These are phyloP conservation scores for Leiothrix lutea DNA, from an alignment of 2,113 vertebrate genomes.

Conservation along the genomic window DNA sequence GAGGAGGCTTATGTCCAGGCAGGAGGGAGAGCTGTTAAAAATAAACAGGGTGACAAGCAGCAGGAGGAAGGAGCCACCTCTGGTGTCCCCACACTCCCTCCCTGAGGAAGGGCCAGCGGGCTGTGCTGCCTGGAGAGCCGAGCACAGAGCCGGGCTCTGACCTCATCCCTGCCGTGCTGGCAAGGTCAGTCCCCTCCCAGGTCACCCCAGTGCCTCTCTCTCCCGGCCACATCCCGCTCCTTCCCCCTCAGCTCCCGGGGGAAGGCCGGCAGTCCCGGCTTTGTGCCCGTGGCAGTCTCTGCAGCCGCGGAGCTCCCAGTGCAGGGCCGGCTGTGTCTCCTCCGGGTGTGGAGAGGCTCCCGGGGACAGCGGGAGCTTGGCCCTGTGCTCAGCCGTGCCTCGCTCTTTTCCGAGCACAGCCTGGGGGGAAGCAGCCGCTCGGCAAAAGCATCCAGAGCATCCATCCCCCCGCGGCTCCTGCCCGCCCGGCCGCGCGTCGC, in stretches of 20 bases:
- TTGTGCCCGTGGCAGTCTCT: background rate
- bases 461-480: background rate
- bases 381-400: background rate
- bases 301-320: rapidly evolving
- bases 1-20: background rate
- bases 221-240: background rate
- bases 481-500: rapidly evolving
- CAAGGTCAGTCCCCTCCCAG: background rate
- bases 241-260: background rate
- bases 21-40: slow-evolving; percentile 44
- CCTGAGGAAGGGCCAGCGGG: background rate
- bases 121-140: background rate
- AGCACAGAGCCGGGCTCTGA: background rate
- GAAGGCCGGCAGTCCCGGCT: rapidly evolving
- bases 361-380: background rate
- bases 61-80: slow-evolving; percentile 53
- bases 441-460: background rate
- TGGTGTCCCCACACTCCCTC: background rate
- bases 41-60: slow-evolving; percentile 44
- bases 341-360: background rate
- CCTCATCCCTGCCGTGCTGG: rapidly evolving
- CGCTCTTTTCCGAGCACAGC: background rate
- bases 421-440: rapidly evolving
- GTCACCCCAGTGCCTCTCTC: rapidly evolving
- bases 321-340: background rate